Percentiles rank a stretch among this genome's conserved stretches.
phyloP scores from a whole-genome alignment of 1,140 invertebrate species.

The Melanaphis sacchari region DNA sequence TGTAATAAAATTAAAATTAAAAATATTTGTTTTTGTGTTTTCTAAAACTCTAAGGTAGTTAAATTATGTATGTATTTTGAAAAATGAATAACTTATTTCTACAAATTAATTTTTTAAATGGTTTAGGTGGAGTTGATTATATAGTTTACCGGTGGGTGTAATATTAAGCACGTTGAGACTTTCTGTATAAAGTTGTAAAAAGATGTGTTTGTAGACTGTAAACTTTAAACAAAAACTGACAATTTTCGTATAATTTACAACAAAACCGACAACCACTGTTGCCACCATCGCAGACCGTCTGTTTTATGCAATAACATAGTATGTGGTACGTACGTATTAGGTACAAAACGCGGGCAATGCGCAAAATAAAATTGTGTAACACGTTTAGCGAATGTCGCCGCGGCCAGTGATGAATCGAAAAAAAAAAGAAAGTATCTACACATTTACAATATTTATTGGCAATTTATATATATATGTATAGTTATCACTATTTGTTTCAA shows the following conservation, averaged over 20 bases:
- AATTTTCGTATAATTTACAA: background rate
- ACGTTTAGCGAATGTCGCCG: background rate
- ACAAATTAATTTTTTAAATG: background rate
- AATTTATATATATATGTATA: background rate
- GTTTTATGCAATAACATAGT: background rate
- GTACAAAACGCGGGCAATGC: background rate
- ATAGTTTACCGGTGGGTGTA: background rate
- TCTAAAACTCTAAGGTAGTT: background rate
- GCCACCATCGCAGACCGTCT: background rate
- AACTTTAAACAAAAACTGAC: background rate
- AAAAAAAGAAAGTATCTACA: constrained; percentile 33
- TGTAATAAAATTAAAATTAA: background rate
- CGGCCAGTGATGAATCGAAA: constrained; percentile 24
- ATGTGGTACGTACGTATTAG: background rate
- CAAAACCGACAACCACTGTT: background rate
- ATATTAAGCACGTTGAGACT: background rate
- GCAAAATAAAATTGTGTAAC: constrained; percentile 36
- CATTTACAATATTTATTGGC: background rate
- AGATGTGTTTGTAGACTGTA: background rate
- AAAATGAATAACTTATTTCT: background rate
- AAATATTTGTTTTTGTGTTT: background rate
- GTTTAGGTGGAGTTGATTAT: background rate
- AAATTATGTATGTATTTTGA: background rate
- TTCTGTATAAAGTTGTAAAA: background rate
- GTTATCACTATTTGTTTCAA: background rate